These are phyloP conservation scores for Pocota personata DNA, from an alignment of 2,888 invertebrate species.

Conservation along the genomic window DNA sequence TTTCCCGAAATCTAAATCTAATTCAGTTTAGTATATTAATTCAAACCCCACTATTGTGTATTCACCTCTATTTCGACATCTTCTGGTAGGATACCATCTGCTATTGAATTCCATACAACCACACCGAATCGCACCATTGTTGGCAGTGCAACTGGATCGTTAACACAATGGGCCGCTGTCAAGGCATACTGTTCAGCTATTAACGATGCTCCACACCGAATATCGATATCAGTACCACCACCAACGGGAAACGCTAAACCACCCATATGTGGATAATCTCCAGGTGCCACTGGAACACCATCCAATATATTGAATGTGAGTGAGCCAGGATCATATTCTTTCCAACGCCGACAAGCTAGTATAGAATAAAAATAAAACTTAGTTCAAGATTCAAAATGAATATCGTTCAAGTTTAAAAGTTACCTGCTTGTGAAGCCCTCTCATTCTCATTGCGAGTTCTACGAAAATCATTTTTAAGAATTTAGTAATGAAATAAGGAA, in stretches of 20 bases:
- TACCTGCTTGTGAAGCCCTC: constrained; percentile 33
- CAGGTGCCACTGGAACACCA: constrained; percentile 61
- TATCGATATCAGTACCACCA: constrained; percentile 14
- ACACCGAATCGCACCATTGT: constrained; percentile 62
- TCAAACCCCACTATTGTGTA: no score
- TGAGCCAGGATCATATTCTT: not conserved
- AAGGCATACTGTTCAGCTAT: constrained; percentile 66
- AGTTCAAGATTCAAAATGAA: not conserved
- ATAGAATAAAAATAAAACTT: not conserved
- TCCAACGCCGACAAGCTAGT: constrained; percentile 45
- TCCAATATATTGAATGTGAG: constrained; percentile 71
- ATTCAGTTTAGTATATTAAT: no score
- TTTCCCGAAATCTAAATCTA: no score
- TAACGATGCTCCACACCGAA: constrained; percentile 70
- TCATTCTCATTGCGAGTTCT: constrained; percentile 15
- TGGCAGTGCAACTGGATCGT: constrained; percentile 30
- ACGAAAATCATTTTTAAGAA: not conserved
- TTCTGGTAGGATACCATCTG: not conserved
- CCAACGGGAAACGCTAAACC: constrained; percentile 57
- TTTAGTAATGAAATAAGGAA: not conserved
- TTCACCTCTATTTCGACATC: constrained; percentile 52
- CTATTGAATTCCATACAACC: constrained; percentile 33
- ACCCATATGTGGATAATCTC: constrained; percentile 75
- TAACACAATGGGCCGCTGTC: constrained; percentile 74
- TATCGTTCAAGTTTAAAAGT: not conserved